Evolutionary conservation across 2,113 vertebrate genomes (phyloP).

Genomic region (Ptychochromis oligacanthus): DNA sequence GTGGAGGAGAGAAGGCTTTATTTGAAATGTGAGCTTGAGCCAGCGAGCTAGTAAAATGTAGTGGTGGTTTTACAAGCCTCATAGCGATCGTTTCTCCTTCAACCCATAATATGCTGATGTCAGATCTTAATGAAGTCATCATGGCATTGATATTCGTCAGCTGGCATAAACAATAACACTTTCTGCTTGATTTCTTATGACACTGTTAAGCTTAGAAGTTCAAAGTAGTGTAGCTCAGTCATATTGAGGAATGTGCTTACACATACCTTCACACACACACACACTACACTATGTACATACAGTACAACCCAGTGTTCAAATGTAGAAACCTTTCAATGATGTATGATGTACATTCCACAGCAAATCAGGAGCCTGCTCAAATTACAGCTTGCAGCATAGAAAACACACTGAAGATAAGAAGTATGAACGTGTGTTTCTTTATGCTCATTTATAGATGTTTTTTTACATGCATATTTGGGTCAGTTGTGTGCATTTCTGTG

Average conservation of each 20-base stretch:
- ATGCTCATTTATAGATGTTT: not conserved
- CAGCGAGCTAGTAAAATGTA: constrained; percentile 6
- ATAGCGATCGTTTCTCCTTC: not conserved
- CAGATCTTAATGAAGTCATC: constrained; percentile 22
- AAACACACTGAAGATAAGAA: not conserved
- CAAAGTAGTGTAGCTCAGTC: not conserved
- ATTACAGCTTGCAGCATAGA: constrained; percentile 36
- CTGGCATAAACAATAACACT: not conserved
- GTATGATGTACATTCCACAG: constrained; percentile 63
- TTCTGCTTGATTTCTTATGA: constrained; percentile 16
- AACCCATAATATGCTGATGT: constrained; percentile 9
- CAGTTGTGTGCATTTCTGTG: not conserved
- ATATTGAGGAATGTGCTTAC: constrained; percentile 42
- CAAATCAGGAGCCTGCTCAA: constrained; percentile 42
- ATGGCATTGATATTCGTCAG: constrained; percentile 17
- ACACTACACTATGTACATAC: constrained; percentile 18
- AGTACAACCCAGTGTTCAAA: constrained; percentile 25
- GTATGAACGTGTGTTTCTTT: constrained; percentile 6
- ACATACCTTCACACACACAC: constrained; percentile 26
- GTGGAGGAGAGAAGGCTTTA: not conserved
- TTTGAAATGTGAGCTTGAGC: constrained; percentile 13
- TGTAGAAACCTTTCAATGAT: constrained; percentile 13
- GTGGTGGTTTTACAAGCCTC: constrained; percentile 9
- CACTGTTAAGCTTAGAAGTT: constrained; percentile 6
- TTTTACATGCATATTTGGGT: not conserved